phyloP scores from a whole-genome alignment of 2,797 vertebrate species.

The Leptatherina wallacei region DNA sequence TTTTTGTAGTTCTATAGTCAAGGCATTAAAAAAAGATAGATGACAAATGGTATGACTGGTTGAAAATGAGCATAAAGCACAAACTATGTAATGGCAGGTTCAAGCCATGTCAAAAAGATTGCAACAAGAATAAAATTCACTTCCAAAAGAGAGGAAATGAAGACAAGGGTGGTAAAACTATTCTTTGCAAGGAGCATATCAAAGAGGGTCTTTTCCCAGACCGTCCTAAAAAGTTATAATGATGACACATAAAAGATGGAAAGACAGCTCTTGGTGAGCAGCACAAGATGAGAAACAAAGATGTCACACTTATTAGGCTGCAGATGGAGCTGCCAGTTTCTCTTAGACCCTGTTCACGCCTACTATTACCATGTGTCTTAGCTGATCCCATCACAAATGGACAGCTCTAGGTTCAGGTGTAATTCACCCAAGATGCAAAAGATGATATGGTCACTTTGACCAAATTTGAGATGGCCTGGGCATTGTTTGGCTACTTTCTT shows the following conservation, averaged over 20 bases:
- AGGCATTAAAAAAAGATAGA: neutral
- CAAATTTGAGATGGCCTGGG: neutral
- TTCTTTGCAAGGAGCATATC: neutral
- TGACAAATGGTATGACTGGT: neutral
- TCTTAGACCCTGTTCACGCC: neutral
- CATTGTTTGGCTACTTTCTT: neutral
- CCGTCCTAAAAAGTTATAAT: conserved; percentile 6
- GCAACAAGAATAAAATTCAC: neutral
- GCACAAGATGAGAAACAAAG: conserved; percentile 1
- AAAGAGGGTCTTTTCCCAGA: neutral
- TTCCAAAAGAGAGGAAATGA: neutral
- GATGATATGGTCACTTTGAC: neutral
- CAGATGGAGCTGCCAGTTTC: conserved; percentile 4
- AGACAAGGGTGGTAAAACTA: neutral
- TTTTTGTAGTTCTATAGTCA: neutral
- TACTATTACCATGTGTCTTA: conserved; percentile 6
- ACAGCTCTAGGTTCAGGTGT: neutral
- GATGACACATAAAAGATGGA: neutral
- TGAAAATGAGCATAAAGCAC: neutral
- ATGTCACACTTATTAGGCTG: conserved; percentile 13
- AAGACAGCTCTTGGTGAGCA: neutral
- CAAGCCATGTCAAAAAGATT: neutral
- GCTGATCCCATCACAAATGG: neutral
- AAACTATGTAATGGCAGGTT: neutral
- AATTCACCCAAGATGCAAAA: neutral